Evolutionary conservation across 2,113 vertebrate species (phyloP).

Genomic region (Montifringilla adamsi): DNA sequence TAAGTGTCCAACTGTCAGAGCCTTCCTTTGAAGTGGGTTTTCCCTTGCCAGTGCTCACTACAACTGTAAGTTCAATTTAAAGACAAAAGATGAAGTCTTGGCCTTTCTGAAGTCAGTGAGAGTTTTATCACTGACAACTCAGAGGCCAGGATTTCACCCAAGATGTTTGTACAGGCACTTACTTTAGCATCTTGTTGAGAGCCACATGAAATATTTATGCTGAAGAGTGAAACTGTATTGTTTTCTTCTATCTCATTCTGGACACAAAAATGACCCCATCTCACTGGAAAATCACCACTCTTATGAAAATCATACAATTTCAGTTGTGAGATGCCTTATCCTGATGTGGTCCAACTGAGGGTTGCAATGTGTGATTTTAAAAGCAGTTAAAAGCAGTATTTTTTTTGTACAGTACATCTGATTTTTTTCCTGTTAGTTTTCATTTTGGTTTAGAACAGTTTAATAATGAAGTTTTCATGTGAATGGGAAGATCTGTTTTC

Average conservation of each 20-base stretch:
- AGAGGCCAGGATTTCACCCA: constrained; percentile 18
- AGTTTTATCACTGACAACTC: constrained; percentile 24
- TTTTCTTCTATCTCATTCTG: constrained; percentile 7
- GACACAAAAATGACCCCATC: background rate
- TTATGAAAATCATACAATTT: background rate
- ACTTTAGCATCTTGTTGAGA: constrained; percentile 44
- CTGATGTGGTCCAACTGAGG: background rate
- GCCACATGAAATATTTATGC: constrained; percentile 32
- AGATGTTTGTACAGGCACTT: constrained; percentile 41
- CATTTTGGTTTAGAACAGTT: background rate
- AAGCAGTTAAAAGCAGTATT: background rate
- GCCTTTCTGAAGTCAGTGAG: constrained; percentile 18
- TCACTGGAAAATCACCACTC: background rate
- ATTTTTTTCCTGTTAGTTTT: background rate
- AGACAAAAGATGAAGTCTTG: constrained; percentile 52
- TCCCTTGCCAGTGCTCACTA: constrained; percentile 6
- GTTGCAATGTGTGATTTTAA: background rate
- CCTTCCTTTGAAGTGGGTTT: constrained; percentile 57
- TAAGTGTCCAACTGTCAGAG: constrained; percentile 47
- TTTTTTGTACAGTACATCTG: background rate
- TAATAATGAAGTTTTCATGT: background rate
- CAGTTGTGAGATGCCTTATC: background rate
- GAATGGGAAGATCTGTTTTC: background rate
- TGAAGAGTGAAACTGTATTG: background rate
- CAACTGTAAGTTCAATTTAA: constrained; percentile 46